Evolutionary conservation across 2,888 invertebrate genomes (phyloP).

Genomic region (Oeneis ivallda): DNA sequence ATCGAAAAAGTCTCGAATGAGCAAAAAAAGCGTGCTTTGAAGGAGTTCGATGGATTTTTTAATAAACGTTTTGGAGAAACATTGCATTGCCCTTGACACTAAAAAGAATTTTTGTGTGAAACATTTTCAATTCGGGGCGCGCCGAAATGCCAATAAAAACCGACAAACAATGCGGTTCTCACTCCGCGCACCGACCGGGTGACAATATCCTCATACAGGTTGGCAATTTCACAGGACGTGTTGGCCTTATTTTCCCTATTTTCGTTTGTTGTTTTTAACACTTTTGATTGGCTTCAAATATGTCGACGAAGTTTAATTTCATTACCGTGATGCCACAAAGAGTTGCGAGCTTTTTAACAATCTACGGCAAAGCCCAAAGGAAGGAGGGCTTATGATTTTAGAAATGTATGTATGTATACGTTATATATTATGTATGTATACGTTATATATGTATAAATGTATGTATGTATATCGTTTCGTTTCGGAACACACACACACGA

Average conservation of each 20-base stretch:
- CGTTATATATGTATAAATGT: no score
- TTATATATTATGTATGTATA: no score
- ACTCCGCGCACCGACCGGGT: neutral
- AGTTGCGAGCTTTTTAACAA: neutral
- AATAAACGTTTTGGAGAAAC: constrained; percentile 11
- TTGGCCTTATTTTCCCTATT: constrained; percentile 6
- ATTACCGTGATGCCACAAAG: no score
- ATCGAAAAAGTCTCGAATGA: neutral
- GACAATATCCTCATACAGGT: constrained; percentile 19
- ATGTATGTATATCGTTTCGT: no score
- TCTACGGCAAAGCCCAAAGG: no score
- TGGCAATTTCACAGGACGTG: constrained; percentile 13
- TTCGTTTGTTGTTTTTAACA: neutral
- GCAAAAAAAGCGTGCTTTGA: neutral
- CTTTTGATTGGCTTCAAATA: neutral
- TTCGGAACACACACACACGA: no score
- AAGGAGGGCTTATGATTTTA: no score
- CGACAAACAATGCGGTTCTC: constrained; percentile 8
- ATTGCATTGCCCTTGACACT: constrained; percentile 1
- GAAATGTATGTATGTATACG: no score
- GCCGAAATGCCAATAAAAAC: constrained; percentile 10
- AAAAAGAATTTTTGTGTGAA: constrained; percentile 14
- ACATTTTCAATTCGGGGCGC: constrained; percentile 6
- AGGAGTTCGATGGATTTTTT: constrained; percentile 2
- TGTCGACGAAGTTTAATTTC: no score